These are phyloP conservation scores for Struthidea cinerea DNA, from an alignment of 2,113 vertebrate genomes.

Conservation along the genomic window DNA sequence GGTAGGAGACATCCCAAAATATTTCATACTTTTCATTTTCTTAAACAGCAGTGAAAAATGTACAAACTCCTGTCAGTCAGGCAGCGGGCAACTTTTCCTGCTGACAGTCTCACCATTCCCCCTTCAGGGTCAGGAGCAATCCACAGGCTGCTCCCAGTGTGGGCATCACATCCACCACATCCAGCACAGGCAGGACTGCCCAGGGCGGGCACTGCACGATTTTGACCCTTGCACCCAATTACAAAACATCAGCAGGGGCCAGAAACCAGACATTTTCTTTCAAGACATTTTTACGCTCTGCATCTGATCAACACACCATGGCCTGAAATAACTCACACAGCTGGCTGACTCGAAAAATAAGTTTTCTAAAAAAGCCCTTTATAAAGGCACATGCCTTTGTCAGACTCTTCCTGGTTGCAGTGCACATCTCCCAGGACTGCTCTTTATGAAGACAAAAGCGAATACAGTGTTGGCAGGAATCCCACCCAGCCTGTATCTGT, in stretches of 20 bases:
- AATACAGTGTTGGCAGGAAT: neutral
- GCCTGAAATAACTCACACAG: constrained; percentile 23
- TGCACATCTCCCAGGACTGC: neutral
- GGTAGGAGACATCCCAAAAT: neutral
- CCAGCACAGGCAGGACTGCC: neutral
- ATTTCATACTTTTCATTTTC: neutral
- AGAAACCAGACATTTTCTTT: neutral
- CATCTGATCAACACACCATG: neutral
- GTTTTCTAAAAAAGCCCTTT: neutral
- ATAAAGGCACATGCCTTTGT: neutral
- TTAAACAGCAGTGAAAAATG: neutral
- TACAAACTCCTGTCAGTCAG: neutral
- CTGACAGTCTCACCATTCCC: neutral
- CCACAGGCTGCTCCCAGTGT: accelerated
- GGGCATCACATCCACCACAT: neutral
- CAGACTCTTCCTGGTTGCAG: neutral
- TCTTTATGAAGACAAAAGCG: constrained; percentile 15
- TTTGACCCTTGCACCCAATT: neutral
- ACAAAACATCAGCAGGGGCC: neutral
- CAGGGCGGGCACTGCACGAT: neutral
- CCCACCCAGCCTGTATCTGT: neutral
- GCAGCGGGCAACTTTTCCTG: neutral
- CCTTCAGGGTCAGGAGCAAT: neutral
- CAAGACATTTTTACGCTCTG: neutral
- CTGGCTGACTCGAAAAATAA: neutral